Percentiles rank a stretch among this genome's conserved stretches.
phyloP scores from a whole-genome alignment of 2,888 invertebrate genomes.

The Osmoderma eremita region DNA sequence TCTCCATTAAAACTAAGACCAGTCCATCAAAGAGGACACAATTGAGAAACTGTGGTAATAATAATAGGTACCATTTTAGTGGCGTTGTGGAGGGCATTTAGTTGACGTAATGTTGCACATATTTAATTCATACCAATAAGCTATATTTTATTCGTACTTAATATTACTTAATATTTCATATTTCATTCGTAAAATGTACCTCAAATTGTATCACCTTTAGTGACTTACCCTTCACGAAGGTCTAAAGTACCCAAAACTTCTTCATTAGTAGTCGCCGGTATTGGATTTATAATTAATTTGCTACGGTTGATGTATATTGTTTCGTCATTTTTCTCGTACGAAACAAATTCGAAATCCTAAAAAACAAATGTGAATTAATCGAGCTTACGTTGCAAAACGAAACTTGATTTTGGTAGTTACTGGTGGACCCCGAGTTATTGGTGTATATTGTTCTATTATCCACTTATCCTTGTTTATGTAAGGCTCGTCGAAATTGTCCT shows the following conservation, averaged over 20 bases:
- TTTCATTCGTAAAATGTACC: too few relatives aligned
- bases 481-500: slow-evolving; percentile 69
- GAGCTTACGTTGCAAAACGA: background rate
- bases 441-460: slow-evolving; percentile 70
- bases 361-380: slow-evolving; percentile 35
- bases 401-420: slow-evolving; percentile 56
- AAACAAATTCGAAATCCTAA: slow-evolving; percentile 74
- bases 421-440: slow-evolving; percentile 60
- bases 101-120: too few relatives aligned
- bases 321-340: slow-evolving; percentile 68
- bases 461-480: slow-evolving; percentile 64
- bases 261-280: slow-evolving; percentile 30
- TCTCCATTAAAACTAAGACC: too few relatives aligned
- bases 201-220: too few relatives aligned
- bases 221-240: slow-evolving; percentile 45
- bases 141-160: too few relatives aligned
- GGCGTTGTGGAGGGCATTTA: too few relatives aligned
- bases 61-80: too few relatives aligned
- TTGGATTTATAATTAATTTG: slow-evolving; percentile 68
- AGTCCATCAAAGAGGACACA: too few relatives aligned
- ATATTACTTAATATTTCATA: too few relatives aligned
- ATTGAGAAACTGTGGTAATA: too few relatives aligned
- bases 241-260: slow-evolving; percentile 46
- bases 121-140: too few relatives aligned
- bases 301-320: slow-evolving; percentile 67